Percentiles rank a stretch among this genome's conserved stretches.
phyloP scores from a whole-genome alignment of 2,113 vertebrate genomes.

The Sclerurus mexicanus region DNA sequence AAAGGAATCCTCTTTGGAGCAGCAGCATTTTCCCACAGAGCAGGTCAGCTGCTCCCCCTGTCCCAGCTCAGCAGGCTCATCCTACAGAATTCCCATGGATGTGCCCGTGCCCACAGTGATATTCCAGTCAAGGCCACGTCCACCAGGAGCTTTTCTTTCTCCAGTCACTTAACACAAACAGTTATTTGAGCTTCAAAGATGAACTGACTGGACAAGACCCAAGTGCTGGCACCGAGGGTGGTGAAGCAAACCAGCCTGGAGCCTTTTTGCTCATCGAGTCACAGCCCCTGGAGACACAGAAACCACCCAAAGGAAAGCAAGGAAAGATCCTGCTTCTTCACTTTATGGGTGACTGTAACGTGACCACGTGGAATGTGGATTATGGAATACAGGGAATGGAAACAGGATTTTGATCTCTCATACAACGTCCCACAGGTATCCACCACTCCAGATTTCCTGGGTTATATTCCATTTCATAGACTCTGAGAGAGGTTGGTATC shows the following conservation, averaged over 20 bases:
- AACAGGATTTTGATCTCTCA: not conserved
- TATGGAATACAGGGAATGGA: constrained; percentile 11
- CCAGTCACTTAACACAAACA: constrained; percentile 30
- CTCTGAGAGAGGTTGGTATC: no score
- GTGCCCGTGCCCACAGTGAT: not conserved
- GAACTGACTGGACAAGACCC: constrained; percentile 25
- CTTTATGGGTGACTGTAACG: not conserved
- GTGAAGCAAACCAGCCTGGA: constrained; percentile 3
- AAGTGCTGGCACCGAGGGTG: constrained; percentile 29
- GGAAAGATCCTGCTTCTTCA: not conserved
- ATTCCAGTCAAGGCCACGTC: not conserved
- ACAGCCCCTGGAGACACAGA: not conserved
- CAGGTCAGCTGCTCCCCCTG: not conserved
- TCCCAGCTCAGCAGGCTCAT: not conserved
- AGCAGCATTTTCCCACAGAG: constrained; percentile 29
- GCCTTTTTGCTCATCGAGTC: not conserved
- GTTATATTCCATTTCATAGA: not conserved
- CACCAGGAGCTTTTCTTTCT: constrained; percentile 1
- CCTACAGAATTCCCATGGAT: not conserved
- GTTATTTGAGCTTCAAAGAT: constrained; percentile 40
- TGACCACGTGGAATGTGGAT: not conserved
- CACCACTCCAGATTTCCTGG: not conserved
- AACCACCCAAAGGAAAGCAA: not conserved
- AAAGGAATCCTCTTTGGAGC: not conserved
- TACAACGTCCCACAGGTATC: not conserved